Conservation (phyloP, 2,888 invertebrate species). For the Cosmia trapezina region DNA sequence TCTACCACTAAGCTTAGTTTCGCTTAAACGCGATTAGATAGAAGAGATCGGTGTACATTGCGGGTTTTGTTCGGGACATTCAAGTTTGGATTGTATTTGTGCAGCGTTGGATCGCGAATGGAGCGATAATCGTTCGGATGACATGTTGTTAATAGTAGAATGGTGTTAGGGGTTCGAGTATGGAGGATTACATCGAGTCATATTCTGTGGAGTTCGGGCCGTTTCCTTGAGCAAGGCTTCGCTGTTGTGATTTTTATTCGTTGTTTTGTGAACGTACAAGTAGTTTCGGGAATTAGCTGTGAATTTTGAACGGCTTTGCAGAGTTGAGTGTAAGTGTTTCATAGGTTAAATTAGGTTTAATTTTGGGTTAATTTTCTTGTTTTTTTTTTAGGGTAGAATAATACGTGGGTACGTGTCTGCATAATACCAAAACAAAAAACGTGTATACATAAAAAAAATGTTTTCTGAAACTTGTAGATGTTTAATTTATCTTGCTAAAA, state of each 20-base stretch:
- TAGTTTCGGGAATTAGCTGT: slow-evolving; percentile 44
- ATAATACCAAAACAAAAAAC: too few species aligned
- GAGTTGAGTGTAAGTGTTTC: slow-evolving; percentile 1
- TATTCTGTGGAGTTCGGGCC: slow-evolving; percentile 41
- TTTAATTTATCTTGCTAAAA: too few species aligned
- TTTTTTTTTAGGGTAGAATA: not conserved
- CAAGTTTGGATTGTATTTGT: slow-evolving; percentile 35
- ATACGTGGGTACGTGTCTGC: too few species aligned
- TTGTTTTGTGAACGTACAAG: not conserved
- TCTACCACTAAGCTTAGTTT: slow-evolving; percentile 43
- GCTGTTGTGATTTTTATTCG: slow-evolving; percentile 27
- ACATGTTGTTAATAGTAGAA: slow-evolving; percentile 50
- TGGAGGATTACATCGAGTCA: slow-evolving; percentile 55
- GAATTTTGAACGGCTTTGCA: slow-evolving; percentile 31
- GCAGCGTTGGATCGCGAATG: slow-evolving; percentile 49
- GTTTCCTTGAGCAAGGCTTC: slow-evolving; percentile 52
- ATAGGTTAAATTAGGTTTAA: not conserved
- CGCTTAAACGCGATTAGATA: slow-evolving; percentile 50
- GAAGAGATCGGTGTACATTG: slow-evolving; percentile 42
- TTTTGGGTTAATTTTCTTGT: not conserved
- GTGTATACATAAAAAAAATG: too few species aligned
- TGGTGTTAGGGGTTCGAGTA: slow-evolving; percentile 18
- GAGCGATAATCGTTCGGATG: slow-evolving; percentile 43
- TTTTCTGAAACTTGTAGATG: too few species aligned
- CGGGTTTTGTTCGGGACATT: slow-evolving; percentile 35